Evolutionary conservation across 2,797 vertebrate species (phyloP).

Genomic region (Megalops cyprinoides): DNA sequence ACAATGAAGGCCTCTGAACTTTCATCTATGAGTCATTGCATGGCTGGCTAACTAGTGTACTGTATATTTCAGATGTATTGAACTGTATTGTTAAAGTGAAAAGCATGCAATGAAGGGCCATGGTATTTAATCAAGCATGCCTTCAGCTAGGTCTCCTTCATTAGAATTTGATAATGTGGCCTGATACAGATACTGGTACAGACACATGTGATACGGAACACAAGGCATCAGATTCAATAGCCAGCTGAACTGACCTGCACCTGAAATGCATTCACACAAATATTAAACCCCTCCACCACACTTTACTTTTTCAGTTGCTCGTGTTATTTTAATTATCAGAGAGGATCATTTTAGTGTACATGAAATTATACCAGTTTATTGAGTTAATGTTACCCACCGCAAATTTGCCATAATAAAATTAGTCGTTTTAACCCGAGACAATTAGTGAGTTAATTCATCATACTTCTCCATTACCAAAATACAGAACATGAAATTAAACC

Average conservation of each 20-base stretch:
- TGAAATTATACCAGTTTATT: constrained; percentile 6
- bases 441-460: constrained; percentile 29
- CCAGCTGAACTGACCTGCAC: not conserved
- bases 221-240: not conserved
- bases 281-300: not conserved
- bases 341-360: not conserved
- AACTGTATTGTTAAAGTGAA: constrained; percentile 14
- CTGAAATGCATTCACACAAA: not conserved
- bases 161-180: constrained; percentile 1
- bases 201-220: constrained; percentile 8
- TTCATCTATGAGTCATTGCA: not conserved
- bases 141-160: not conserved
- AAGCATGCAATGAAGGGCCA: not conserved
- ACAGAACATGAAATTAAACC: constrained; percentile 56
- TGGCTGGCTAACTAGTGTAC: not conserved
- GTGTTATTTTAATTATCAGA: not conserved
- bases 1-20: too few species aligned
- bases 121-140: not conserved
- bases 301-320: not conserved
- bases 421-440: constrained; percentile 6
- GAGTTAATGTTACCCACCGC: constrained; percentile 7
- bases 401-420: constrained; percentile 4
- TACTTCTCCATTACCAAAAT: constrained; percentile 58
- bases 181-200: not conserved
- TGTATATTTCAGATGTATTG: constrained; percentile 3